phyloP scores from a whole-genome alignment of 2,888 invertebrate species.

The Cantharis rufa region DNA sequence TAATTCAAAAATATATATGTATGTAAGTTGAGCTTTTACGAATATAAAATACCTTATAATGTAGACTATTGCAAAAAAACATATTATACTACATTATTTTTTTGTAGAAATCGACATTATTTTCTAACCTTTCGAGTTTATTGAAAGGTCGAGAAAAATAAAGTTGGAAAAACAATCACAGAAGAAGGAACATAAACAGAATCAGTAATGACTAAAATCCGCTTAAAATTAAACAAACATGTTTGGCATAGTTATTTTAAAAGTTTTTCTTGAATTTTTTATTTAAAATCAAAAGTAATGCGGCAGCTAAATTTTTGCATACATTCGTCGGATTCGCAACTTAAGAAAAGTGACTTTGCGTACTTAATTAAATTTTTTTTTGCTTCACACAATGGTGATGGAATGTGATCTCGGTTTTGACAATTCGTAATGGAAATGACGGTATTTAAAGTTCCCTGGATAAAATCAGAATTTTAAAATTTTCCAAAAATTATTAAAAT shows the following conservation, averaged over 20 bases:
- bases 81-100: not conserved
- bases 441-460: not conserved
- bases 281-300: not conserved
- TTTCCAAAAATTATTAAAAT: too few species aligned
- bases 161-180: not conserved
- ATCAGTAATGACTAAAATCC: not conserved
- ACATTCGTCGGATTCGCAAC: not conserved
- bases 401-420: not conserved
- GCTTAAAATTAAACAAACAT: not conserved
- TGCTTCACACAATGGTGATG: not conserved
- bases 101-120: not conserved
- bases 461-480: not conserved
- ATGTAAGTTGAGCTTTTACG: not conserved
- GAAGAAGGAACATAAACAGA: not conserved
- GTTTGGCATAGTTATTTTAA: not conserved
- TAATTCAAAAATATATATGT: not conserved
- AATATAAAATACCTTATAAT: not conserved
- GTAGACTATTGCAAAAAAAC: not conserved
- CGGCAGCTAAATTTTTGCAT: not conserved
- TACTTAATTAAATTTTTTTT: not conserved
- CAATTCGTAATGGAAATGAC: not conserved
- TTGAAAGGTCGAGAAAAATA: not conserved
- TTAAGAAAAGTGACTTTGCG: not conserved
- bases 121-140: not conserved
- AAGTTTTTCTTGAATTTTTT: not conserved